A percentile compares a stretch with the other conserved stretches of the same genome.
Evolutionary conservation across 2,888 invertebrate species (phyloP).

Genomic region (Cephus spinipes): DNA sequence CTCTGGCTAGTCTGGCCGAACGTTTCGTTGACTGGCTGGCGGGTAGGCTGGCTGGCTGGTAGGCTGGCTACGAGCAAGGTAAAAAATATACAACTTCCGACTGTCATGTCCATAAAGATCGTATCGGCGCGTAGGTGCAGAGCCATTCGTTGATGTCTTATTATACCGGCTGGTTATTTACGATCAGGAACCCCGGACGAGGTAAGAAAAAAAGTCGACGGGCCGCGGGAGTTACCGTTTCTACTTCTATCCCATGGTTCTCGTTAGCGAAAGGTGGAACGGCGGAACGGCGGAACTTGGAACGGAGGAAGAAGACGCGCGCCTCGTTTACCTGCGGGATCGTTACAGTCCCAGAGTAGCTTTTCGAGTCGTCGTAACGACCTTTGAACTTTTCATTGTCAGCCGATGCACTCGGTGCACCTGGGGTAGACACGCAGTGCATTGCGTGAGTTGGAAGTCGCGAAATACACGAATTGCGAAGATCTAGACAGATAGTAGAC

Average conservation of each 20-base stretch:
- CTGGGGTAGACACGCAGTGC: not conserved
- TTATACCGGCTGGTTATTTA: conserved; percentile 58
- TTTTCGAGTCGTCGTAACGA: too few relatives aligned
- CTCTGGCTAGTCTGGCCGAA: too few relatives aligned
- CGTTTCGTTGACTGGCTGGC: conserved; percentile 1
- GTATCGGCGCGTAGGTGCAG: conserved; percentile 55
- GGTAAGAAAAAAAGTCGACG: conserved; percentile 11
- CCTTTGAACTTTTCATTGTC: too few relatives aligned
- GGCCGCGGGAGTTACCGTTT: conserved; percentile 4
- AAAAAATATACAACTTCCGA: conserved; percentile 53
- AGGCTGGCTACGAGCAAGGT: not conserved
- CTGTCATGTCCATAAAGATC: conserved; percentile 54
- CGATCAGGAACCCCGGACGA: conserved; percentile 39
- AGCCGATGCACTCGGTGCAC: not conserved
- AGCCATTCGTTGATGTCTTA: conserved; percentile 58
- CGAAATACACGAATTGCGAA: conserved; percentile 31
- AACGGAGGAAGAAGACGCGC: too few relatives aligned
- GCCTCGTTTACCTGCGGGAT: too few relatives aligned
- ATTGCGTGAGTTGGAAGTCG: not conserved
- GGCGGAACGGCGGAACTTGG: too few relatives aligned
- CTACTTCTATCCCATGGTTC: not conserved
- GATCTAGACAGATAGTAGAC: conserved; percentile 47
- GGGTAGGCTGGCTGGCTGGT: not conserved
- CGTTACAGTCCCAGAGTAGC: too few relatives aligned
- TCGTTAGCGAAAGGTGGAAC: too few relatives aligned